Base-by-base conservation (phyloP, 2,888 invertebrate species). In the Myathropa florea region DNA sequence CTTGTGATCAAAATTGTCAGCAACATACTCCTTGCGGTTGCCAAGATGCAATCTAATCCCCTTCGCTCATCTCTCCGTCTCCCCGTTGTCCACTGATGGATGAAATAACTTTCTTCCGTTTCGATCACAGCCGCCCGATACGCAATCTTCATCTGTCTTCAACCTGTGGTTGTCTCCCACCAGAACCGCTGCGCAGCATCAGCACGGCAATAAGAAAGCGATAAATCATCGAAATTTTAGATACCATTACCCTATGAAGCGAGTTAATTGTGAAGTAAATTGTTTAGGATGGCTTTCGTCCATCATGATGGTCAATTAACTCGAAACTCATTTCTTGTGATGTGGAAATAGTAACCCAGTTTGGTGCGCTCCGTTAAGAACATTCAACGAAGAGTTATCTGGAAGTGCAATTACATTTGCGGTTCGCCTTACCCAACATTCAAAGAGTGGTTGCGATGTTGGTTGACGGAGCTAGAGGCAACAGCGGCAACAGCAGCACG, bases 261-360 rank as follows among this genome's bases (percentile, higher is more conserved):
- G 67, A 73, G 57, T 70, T 85, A 85, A 85, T 85, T 85, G 77
- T 73, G 67, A 73, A 33, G 73, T 71, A 82, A 82, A 82, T 72
- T 82, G 82, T 71, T 78, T 61, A 70, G 75, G 78, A 75, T 86
- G 75, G 71, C 70, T 86, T 65, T 65, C 55, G 83, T 86, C 78
- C 75, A 82, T 86, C 83, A 67, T 46, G 86, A 79, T 86, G 86
- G 86, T 86, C 86, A 86, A 85, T 86, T 86, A 86, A 83, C 75
- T 82, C 23, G 78, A 86, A 83, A 86, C 78, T 75, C 70, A 83
- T 86, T 86, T 86, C 83, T 46, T 75, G 65, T 86, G 83, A 83
- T 86, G 86, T 86, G 75, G 86, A 86, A 86, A 86, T 75, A 61
- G 78, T 79, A 73, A 86, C 86, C 86, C 24, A 86, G 83, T 83